phyloP scores from a whole-genome alignment of 2,888 invertebrate genomes.

The Scaptomyza tumidula region DNA sequence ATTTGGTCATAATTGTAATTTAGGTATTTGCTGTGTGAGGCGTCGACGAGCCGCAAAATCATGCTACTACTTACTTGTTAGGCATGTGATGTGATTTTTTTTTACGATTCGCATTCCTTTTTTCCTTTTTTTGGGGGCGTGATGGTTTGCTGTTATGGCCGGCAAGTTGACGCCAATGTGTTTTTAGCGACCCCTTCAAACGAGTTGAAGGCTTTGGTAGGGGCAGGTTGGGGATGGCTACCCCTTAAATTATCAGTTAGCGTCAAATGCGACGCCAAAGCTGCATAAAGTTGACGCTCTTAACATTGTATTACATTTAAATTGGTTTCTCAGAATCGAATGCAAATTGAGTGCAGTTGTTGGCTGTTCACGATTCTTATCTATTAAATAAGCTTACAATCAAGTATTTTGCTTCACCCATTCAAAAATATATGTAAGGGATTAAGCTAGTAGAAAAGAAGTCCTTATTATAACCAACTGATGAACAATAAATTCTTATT shows the following conservation, averaged over 20 bases:
- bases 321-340: conserved; percentile 31
- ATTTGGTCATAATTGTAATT: conserved; percentile 78
- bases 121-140: conserved; percentile 35
- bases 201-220: conserved; percentile 16
- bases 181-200: conserved; percentile 13
- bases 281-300: conserved; percentile 30
- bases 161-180: conserved; percentile 40
- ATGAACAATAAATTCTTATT: no score
- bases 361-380: background rate
- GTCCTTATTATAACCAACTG: no score
- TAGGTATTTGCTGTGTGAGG: conserved; percentile 71
- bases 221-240: background rate
- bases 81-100: conserved; percentile 71
- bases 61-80: conserved; percentile 62
- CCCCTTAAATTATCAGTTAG: conserved; percentile 55
- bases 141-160: conserved; percentile 47
- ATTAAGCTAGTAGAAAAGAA: no score
- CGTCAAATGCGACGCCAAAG: conserved; percentile 22
- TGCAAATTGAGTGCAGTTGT: conserved; percentile 13
- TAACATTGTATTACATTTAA: conserved; percentile 10
- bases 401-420: background rate
- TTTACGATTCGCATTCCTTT: conserved; percentile 28
- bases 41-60: conserved; percentile 57
- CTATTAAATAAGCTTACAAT: background rate
- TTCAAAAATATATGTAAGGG: no score